Conservation (phyloP, 2,113 vertebrate species). For the Rhombomys opimus region DNA sequence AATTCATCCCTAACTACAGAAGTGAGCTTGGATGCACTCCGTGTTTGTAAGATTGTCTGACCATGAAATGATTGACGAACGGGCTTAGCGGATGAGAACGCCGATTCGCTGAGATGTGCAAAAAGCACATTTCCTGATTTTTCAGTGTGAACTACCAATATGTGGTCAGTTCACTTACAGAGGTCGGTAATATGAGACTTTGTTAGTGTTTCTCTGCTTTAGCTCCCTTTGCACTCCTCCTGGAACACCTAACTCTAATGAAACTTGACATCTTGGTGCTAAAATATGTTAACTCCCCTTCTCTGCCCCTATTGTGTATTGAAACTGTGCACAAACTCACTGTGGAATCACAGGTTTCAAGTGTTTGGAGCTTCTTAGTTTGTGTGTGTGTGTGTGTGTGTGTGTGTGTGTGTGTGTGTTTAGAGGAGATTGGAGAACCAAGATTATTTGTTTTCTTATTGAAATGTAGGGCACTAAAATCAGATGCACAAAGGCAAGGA, state of each 20-base stretch:
- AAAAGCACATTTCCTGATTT: conserved; percentile 76
- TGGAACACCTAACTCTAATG: conserved; percentile 81
- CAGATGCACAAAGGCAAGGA: background rate
- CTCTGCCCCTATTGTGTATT: conserved; percentile 52
- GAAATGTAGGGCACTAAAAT: background rate
- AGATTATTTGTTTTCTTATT: conserved; percentile 37
- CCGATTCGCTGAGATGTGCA: conserved; percentile 71
- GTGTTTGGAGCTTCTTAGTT: conserved; percentile 29
- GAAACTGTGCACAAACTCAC: conserved; percentile 30
- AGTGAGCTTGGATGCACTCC: conserved; percentile 55
- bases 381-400: background rate
- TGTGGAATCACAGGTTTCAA: background rate
- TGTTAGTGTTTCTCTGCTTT: conserved; percentile 79
- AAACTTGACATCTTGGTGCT: conserved; percentile 77
- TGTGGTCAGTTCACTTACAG: conserved; percentile 67
- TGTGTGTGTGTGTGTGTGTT: background rate
- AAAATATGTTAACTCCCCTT: conserved; percentile 67
- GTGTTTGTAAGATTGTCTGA: conserved; percentile 62
- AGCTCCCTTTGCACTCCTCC: conserved; percentile 76
- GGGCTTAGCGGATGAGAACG: conserved; percentile 63
- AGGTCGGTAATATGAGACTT: conserved; percentile 75
- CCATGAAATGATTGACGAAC: conserved; percentile 75
- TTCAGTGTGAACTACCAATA: conserved; percentile 57
- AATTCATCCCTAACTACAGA: conserved; percentile 22
- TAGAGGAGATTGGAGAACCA: background rate